Conservation (phyloP, 1,140 invertebrate species). For the Rhagoletis zephyria region DNA sequence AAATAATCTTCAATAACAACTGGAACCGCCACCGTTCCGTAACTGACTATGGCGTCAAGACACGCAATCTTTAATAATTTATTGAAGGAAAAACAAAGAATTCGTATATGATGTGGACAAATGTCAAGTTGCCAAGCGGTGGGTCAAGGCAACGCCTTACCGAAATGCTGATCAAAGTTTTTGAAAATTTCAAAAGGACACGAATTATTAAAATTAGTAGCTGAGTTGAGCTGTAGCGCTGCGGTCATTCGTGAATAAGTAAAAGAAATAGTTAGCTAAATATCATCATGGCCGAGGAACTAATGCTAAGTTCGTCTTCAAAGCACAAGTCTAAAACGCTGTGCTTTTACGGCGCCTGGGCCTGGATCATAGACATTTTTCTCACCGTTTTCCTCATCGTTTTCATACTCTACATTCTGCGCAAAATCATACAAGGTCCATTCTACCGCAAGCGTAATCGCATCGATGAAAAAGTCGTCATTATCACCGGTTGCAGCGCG, state of each 20-base stretch:
- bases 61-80: conserved; percentile 12
- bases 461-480: conserved; percentile 72
- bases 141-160: neutral
- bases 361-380: conserved; percentile 65
- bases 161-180: neutral
- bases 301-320: neutral
- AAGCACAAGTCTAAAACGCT: conserved; percentile 58
- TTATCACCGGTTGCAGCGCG: conserved; percentile 84
- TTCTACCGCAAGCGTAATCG: conserved; percentile 66
- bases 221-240: neutral
- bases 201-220: neutral
- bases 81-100: neutral
- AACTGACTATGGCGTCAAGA: neutral
- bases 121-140: too few relatives aligned
- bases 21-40: neutral
- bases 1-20: neutral
- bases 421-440: conserved; percentile 67
- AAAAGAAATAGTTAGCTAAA: neutral
- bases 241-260: neutral
- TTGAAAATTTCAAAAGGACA: neutral
- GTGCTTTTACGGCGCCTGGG: conserved; percentile 68
- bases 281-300: neutral
- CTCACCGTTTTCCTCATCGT: conserved; percentile 58
- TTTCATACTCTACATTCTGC: conserved; percentile 65
- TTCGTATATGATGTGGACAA: neutral